Conservation (phyloP, 2,888 invertebrate species). For the Napeogenes sylphis region DNA sequence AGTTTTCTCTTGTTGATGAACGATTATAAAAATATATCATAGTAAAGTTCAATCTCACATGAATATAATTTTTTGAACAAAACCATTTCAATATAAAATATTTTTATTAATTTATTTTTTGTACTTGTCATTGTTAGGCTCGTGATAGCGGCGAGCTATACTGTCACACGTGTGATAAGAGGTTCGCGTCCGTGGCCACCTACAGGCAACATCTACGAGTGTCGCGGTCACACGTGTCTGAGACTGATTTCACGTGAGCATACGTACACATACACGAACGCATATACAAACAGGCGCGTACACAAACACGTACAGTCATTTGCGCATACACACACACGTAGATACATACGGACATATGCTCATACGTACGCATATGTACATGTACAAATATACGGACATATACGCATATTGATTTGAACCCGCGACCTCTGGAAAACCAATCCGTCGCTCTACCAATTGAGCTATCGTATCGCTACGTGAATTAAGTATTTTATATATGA, state of each 20-base stretch:
- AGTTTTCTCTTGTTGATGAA: too few relatives aligned
- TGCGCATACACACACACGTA: not conserved
- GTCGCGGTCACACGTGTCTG: conserved; percentile 56
- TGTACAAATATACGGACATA: not conserved
- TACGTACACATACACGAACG: conserved; percentile 1
- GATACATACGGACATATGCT: not conserved
- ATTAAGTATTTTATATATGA: too few relatives aligned
- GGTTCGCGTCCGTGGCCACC: conserved; percentile 66
- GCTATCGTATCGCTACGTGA: too few relatives aligned
- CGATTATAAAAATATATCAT: not conserved
- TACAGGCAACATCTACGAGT: conserved; percentile 59
- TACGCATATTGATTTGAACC: too few relatives aligned
- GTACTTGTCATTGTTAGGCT: conserved; percentile 42
- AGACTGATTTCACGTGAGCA: conserved; percentile 57
- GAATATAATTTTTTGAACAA: too few relatives aligned
- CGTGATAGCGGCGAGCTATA: conserved; percentile 61
- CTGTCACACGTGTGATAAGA: conserved; percentile 58
- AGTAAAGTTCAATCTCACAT: not conserved
- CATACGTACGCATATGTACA: not conserved
- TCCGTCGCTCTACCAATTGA: too few relatives aligned
- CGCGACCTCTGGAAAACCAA: too few relatives aligned
- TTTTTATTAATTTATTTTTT: too few relatives aligned
- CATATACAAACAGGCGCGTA: not conserved
- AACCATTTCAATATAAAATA: too few relatives aligned
- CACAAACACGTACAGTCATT: not conserved